Conservation (phyloP, 2,113 vertebrate genomes). For the Oenanthe oenanthe region DNA sequence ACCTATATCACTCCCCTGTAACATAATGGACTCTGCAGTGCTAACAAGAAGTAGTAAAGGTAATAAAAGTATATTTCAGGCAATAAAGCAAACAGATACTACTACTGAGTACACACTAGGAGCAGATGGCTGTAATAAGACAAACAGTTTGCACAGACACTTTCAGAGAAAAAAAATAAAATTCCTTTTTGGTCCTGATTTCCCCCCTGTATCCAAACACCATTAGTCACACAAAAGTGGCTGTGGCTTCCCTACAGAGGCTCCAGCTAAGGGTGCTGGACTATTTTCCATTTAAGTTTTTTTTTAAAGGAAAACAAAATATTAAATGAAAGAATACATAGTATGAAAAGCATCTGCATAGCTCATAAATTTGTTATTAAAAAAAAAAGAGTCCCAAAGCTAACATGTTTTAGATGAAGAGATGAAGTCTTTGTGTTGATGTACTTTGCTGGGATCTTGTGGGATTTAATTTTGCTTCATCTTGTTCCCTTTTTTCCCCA, state of each 20-base stretch:
- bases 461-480: not conserved
- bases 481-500: not conserved
- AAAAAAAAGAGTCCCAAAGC: not conserved
- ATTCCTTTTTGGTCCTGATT: not conserved
- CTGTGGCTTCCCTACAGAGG: not conserved
- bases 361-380: not conserved
- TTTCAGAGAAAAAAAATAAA: not conserved
- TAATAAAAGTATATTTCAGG: constrained; percentile 33
- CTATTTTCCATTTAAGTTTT: not conserved
- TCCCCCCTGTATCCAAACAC: not conserved
- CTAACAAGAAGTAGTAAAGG: constrained; percentile 30
- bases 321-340: not conserved
- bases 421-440: not conserved
- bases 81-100: constrained; percentile 31
- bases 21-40: not conserved
- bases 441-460: not conserved
- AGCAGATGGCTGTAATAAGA: not conserved
- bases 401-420: not conserved
- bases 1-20: not conserved
- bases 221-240: not conserved
- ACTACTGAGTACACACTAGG: not conserved
- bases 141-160: not conserved
- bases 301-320: not conserved
- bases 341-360: not conserved
- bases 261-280: not conserved